Evolutionary conservation across 2,888 invertebrate genomes (phyloP).

Genomic region (Drosophila maculinotata): DNA sequence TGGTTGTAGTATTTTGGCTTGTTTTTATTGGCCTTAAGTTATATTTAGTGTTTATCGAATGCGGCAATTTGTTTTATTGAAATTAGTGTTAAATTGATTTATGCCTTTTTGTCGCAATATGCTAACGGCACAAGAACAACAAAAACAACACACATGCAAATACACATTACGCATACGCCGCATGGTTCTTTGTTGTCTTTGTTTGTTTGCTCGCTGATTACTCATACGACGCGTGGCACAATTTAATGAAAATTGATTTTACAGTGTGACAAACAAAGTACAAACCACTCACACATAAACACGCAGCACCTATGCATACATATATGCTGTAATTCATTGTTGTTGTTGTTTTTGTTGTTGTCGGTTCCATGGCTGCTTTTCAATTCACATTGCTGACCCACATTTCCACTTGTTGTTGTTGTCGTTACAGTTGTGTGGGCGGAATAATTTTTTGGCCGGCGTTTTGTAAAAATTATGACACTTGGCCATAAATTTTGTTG

Average conservation of each 20-base stretch:
- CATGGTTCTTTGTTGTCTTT: conserved; percentile 29
- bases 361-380: conserved; percentile 51
- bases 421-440: conserved; percentile 28
- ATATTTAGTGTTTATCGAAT: conserved; percentile 32
- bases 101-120: conserved; percentile 62
- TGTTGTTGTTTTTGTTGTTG: conserved; percentile 37
- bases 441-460: conserved; percentile 24
- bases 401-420: conserved; percentile 45
- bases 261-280: conserved; percentile 65
- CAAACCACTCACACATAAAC: conserved; percentile 17
- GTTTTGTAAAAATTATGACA: conserved; percentile 44
- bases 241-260: conserved; percentile 79
- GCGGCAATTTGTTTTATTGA: conserved; percentile 53
- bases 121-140: conserved; percentile 32
- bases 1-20: neutral
- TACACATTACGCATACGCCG: conserved; percentile 38
- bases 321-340: conserved; percentile 40
- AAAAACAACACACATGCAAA: neutral
- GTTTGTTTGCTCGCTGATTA: conserved; percentile 68
- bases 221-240: conserved; percentile 70
- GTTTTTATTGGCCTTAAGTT: conserved; percentile 20
- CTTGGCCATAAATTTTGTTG: conserved; percentile 48
- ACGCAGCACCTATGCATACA: conserved; percentile 7
- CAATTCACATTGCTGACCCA: conserved; percentile 72
- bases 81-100: conserved; percentile 73